Percentiles rank a stretch among this genome's conserved stretches.
phyloP scores from a whole-genome alignment of 2,797 vertebrate species.

The Semotilus atromaculatus region DNA sequence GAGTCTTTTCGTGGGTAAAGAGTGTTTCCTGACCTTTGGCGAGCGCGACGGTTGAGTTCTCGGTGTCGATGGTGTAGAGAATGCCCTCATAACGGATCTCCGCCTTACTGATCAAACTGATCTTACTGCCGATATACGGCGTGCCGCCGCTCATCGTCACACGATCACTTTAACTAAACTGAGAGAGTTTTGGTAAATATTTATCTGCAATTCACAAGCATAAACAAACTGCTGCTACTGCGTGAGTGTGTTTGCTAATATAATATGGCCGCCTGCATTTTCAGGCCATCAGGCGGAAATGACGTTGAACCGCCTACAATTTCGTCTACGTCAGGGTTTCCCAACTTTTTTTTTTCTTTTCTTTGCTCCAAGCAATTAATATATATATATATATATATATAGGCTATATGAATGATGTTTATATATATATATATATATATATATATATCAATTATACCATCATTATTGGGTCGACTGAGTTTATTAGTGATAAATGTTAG shows the following conservation, averaged over 20 bases:
- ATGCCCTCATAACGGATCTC: constrained; percentile 93
- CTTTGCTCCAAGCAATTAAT: too few species aligned
- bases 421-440: too few species aligned
- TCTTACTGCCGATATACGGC: constrained; percentile 97
- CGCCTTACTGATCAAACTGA: constrained; percentile 92
- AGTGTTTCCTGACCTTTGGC: constrained; percentile 85
- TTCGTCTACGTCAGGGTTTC: neutral
- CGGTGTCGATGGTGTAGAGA: constrained; percentile 91
- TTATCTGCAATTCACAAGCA: neutral
- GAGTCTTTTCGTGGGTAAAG: neutral
- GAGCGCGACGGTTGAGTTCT: constrained; percentile 96
- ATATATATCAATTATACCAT: too few species aligned
- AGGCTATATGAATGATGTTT: too few species aligned
- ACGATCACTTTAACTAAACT: neutral
- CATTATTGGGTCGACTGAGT: too few species aligned
- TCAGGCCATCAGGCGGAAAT: constrained; percentile 53
- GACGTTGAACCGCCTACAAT: neutral
- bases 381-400: too few species aligned
- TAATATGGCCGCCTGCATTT: constrained; percentile 89
- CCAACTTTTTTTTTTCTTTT: neutral
- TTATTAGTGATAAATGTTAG: too few species aligned
- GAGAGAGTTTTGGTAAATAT: neutral
- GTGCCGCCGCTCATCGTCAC: constrained; percentile 91
- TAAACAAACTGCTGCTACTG: constrained; percentile 3
- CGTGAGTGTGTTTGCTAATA: constrained; percentile 43